These are phyloP conservation scores for Melanogrammus aeglefinus DNA, from an alignment of 2,797 vertebrate species.

Conservation along the genomic window DNA sequence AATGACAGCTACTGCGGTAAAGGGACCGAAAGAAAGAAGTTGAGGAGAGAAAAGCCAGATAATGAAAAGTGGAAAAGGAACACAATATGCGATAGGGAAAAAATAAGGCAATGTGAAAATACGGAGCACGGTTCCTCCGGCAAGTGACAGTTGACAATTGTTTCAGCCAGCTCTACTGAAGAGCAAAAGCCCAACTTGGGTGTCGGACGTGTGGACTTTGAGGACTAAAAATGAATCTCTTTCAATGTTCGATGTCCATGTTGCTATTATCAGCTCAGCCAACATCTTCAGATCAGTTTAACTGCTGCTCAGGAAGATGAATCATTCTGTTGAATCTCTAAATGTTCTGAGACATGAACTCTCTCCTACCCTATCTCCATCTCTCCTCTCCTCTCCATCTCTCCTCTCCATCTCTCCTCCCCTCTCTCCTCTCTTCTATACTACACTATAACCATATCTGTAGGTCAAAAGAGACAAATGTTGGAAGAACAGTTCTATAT, in stretches of 20 bases:
- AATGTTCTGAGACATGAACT: no score
- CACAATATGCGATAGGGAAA: neutral
- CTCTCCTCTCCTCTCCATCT: no score
- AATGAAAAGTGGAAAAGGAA: neutral
- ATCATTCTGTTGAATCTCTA: no score
- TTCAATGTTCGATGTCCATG: no score
- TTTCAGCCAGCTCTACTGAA: neutral
- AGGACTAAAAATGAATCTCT: no score
- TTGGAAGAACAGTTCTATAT: neutral
- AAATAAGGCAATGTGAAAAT: neutral
- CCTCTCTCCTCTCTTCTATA: no score
- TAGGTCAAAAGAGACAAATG: neutral
- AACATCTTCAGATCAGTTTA: no score
- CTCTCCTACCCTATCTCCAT: no score
- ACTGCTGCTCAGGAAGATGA: no score
- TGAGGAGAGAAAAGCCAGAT: neutral
- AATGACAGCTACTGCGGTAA: neutral
- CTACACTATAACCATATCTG: no score
- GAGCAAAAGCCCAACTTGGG: neutral
- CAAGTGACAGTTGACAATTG: neutral
- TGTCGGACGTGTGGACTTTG: neutral
- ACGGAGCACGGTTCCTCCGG: neutral
- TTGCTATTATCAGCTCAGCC: no score
- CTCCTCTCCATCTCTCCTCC: no score
- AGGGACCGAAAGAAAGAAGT: neutral